A percentile compares a stretch with the other conserved stretches of the same genome.
phyloP scores from a whole-genome alignment of 2,797 vertebrate genomes.

The Ctenochaetus hawaiiensis region DNA sequence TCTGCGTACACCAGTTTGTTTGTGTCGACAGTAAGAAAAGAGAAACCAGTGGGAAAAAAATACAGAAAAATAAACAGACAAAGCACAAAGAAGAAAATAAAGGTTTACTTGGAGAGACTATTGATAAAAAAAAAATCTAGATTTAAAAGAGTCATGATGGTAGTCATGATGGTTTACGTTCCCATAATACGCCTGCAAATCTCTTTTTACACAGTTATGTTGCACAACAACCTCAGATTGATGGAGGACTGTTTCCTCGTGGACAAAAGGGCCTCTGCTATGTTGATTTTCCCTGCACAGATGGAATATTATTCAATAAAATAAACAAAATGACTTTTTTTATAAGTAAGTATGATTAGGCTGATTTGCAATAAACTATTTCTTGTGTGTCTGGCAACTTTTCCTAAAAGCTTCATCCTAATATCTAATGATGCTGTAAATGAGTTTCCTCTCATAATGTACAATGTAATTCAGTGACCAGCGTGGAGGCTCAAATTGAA shows the following conservation, averaged over 20 bases:
- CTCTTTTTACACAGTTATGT: conserved; percentile 7
- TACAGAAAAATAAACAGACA: neutral
- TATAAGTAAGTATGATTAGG: neutral
- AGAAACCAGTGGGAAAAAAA: neutral
- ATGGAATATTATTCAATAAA: neutral
- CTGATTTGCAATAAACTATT: neutral
- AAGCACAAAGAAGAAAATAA: conserved; percentile 10
- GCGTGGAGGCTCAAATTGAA: neutral
- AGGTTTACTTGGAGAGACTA: neutral
- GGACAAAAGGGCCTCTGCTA: neutral
- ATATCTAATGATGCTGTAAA: neutral
- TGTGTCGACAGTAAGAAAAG: conserved; percentile 1
- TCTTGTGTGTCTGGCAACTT: neutral
- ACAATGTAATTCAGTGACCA: neutral
- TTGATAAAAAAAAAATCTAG: neutral
- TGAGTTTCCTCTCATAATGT: neutral
- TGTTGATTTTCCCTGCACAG: neutral
- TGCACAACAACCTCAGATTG: conserved; percentile 6
- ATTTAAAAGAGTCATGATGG: neutral
- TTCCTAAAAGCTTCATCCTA: neutral
- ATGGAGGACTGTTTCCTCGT: neutral
- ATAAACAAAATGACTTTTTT: neutral
- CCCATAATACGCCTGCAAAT: neutral
- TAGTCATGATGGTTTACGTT: neutral
- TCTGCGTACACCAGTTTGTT: neutral